Conservation (phyloP, 1,140 invertebrate genomes). For the Drosophila athabasca region DNA sequence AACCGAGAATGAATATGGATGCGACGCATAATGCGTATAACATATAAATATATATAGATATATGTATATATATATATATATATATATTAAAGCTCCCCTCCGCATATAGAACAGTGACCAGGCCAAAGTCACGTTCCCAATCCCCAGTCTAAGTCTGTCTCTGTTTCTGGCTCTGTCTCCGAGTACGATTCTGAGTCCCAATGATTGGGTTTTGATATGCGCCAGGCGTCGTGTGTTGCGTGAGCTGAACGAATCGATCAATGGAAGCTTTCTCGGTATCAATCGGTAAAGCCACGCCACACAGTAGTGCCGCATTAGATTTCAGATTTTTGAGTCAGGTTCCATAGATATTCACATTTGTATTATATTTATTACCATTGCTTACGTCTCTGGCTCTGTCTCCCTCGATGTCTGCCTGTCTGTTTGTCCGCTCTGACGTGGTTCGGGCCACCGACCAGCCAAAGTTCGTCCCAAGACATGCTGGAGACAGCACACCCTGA, state of each 20-base stretch:
- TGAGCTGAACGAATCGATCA: conserved; percentile 67
- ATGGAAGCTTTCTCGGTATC: conserved; percentile 53
- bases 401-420: too few relatives aligned
- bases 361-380: conserved; percentile 27
- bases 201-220: conserved; percentile 48
- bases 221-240: conserved; percentile 50
- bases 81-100: conserved; percentile 34
- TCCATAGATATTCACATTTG: conserved; percentile 6
- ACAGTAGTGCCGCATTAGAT: conserved; percentile 37
- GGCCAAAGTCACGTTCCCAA: conserved; percentile 67
- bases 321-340: conserved; percentile 45
- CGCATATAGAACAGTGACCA: conserved; percentile 43
- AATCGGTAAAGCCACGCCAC: conserved; percentile 9
- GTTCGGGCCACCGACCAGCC: not conserved
- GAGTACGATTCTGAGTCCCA: conserved; percentile 20
- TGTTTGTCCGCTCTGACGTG: conserved; percentile 33
- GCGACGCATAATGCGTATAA: conserved; percentile 62
- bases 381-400: not conserved
- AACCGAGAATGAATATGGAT: conserved; percentile 67
- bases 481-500: too few relatives aligned
- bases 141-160: conserved; percentile 15
- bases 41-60: too few relatives aligned
- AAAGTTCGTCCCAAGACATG: conserved; percentile 1
- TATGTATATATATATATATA: conserved; percentile 3
- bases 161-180: conserved; percentile 27